phyloP scores from a whole-genome alignment of 2,888 invertebrate genomes.

The Acleris literana region DNA sequence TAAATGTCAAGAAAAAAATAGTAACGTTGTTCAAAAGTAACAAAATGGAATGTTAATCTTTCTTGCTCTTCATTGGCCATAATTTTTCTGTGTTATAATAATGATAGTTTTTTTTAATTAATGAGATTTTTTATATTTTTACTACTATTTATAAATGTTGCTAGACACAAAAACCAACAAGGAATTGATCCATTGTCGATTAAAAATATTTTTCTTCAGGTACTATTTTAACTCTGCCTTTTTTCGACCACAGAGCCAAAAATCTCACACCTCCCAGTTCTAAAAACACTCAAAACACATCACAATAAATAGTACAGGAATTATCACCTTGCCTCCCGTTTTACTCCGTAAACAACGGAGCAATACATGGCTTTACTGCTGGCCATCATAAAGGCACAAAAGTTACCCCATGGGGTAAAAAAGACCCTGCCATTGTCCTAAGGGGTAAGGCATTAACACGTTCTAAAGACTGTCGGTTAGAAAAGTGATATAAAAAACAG shows the following conservation, averaged over 20 bases:
- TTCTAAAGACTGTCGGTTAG: constrained; percentile 13
- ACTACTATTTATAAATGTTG: no score
- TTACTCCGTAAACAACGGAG: constrained; percentile 31
- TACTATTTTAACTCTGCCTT: no score
- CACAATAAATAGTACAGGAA: constrained; percentile 27
- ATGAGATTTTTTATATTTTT: no score
- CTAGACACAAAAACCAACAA: no score
- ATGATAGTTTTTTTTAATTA: no score
- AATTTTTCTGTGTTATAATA: no score
- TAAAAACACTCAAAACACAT: constrained; percentile 15
- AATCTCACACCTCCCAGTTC: constrained; percentile 2
- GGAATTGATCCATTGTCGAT: no score
- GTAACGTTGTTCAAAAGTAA: no score
- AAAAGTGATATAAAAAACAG: constrained; percentile 1
- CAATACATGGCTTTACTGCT: constrained; percentile 20
- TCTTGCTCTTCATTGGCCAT: no score
- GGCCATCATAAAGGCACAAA: constrained; percentile 24
- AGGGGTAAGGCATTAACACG: constrained; percentile 36
- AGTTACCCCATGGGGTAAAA: constrained; percentile 28
- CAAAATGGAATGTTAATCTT: no score
- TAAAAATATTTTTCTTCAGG: no score
- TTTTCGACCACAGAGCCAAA: neutral
- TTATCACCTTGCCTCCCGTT: constrained; percentile 36
- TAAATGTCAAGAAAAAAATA: no score
- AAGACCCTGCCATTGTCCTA: constrained; percentile 35